These are phyloP conservation scores for Penaeus monodon DNA, from an alignment of 2,888 invertebrate species.

Conservation along the genomic window DNA sequence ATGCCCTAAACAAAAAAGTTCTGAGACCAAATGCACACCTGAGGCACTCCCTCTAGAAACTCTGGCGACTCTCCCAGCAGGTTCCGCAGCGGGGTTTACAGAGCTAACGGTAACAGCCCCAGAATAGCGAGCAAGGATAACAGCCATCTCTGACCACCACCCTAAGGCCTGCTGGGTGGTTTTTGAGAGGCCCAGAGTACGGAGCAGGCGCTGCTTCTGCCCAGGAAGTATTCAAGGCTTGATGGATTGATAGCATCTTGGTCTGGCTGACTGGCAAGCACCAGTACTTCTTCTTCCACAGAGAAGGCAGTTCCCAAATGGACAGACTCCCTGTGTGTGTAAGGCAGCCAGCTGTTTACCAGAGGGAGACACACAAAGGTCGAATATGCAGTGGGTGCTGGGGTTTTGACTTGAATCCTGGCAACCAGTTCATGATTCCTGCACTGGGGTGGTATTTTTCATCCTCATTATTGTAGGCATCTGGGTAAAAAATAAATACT, in stretches of 20 bases:
- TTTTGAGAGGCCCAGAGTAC: slow-evolving; percentile 69
- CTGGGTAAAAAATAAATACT: slow-evolving; percentile 3
- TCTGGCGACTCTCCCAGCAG: slow-evolving; percentile 80
- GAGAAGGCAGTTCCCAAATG: slow-evolving; percentile 79
- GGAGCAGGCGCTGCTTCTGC: slow-evolving; percentile 27
- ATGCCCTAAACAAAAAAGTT: background rate
- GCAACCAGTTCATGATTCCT: slow-evolving; percentile 20
- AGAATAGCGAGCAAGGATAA: slow-evolving; percentile 79
- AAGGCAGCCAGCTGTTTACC: slow-evolving; percentile 76
- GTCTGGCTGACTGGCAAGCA: slow-evolving; percentile 74
- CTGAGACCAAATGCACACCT: slow-evolving; percentile 26
- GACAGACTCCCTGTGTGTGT: slow-evolving; percentile 79
- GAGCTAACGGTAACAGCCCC: slow-evolving; percentile 72
- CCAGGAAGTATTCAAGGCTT: slow-evolving; percentile 27
- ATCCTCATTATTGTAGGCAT: slow-evolving; percentile 58
- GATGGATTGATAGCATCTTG: slow-evolving; percentile 75
- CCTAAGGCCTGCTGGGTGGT: slow-evolving; percentile 78
- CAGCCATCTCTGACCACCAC: slow-evolving; percentile 82
- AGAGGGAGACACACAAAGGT: slow-evolving; percentile 77
- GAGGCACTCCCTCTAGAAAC: slow-evolving; percentile 75
- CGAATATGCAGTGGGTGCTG: slow-evolving; percentile 76
- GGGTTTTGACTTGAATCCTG: slow-evolving; percentile 35
- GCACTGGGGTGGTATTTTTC: slow-evolving; percentile 55
- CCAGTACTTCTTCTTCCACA: slow-evolving; percentile 70
- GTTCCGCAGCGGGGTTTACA: slow-evolving; percentile 74